phyloP scores from a whole-genome alignment of 2,797 vertebrate genomes.

The Takifugu rubripes region DNA sequence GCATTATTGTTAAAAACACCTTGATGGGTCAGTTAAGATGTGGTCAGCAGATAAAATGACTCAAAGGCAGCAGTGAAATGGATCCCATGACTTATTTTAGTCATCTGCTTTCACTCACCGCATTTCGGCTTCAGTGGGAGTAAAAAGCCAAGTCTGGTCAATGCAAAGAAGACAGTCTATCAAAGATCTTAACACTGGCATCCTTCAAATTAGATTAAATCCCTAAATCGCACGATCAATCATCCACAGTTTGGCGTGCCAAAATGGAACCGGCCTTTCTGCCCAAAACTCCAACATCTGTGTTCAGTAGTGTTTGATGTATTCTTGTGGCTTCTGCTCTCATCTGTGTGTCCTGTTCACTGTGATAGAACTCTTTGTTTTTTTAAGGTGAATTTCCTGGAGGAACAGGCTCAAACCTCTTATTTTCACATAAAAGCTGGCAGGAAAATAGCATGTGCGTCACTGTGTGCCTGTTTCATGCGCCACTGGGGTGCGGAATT shows the following conservation, averaged over 20 bases:
- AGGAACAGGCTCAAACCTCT: conserved; percentile 37
- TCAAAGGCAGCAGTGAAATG: conserved; percentile 2
- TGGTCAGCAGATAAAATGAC: not conserved
- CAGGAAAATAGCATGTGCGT: conserved; percentile 54
- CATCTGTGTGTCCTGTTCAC: conserved; percentile 18
- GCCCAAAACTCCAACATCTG: conserved; percentile 39
- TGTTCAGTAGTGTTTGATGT: not conserved
- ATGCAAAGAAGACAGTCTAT: conserved; percentile 57
- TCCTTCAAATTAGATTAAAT: conserved; percentile 72
- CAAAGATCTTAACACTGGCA: conserved; percentile 47
- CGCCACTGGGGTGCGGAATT: conserved; percentile 53
- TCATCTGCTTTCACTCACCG: conserved; percentile 8
- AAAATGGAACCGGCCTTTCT: conserved; percentile 48
- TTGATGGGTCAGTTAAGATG: not conserved
- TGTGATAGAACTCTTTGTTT: conserved; percentile 43
- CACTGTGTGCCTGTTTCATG: conserved; percentile 60
- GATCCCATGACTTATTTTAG: conserved; percentile 1
- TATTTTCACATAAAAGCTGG: conserved; percentile 56
- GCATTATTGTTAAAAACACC: too few relatives aligned
- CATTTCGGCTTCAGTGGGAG: conserved; percentile 22
- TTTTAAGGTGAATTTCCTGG: conserved; percentile 44
- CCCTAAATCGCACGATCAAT: conserved; percentile 72
- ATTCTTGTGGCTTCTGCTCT: conserved; percentile 6
- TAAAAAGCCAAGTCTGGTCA: conserved; percentile 42
- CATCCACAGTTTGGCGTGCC: conserved; percentile 60